Evolutionary conservation across 2,797 vertebrate genomes (phyloP), one percentile per base, ranked within the genome.

Genomic region (Lophius americanus): DNA sequence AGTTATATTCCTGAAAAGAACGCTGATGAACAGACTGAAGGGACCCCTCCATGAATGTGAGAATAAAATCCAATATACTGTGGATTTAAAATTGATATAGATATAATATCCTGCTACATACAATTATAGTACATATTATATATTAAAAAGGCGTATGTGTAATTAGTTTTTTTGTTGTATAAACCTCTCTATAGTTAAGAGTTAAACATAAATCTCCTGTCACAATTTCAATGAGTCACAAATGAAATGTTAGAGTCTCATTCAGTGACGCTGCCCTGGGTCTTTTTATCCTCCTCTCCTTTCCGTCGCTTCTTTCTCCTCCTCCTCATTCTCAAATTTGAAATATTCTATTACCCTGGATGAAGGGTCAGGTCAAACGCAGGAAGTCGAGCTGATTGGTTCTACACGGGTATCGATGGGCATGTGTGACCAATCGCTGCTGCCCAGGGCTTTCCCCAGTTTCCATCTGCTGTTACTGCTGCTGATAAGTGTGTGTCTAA

Each of bases 321-420:
- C 60, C 55, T 47, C 51, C 61, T 51, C 64, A 57, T 53, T 60
- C 68, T 76, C 70, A 57, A 57, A 37, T 83, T 85, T 87, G 77
- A 92, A 91, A 91, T 91, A 92, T 93, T 93, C 89, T 91, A 91
- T 93, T 94, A 88, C 84, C 39, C 70, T 32, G 62, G 49, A 68
- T 85, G 74, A 89, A 84, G 67, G 89, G 89, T 93, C 91, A 91
- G 89, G 92, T 91, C 91, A 93, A 86, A 87, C 89, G 88, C 88
- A 91, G 93, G 92, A 94, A 93, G 90, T 90, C 13, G 46, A 86
- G 73, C 76, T 86, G 88, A 92, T 94, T 93, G 90, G 92, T 94
- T 94, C 87, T 91, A 83, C 89, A 93, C 81, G 49, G 78, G 85
- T 92, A 87, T 90, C 83, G 70, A 84, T 66, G 91, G 72, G 84